Percentiles rank a stretch among this genome's conserved stretches.
phyloP scores from a whole-genome alignment of 2,113 vertebrate genomes.

The human (Homo sapiens) region GRCh38 chr5:8276001-8276500 shows the following conservation, averaged over 20 bases:
- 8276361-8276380: background rate
- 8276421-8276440: background rate
- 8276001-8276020: accelerated
- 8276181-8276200: background rate
- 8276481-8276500: background rate
- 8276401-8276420: background rate
- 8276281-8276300: background rate
- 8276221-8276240: background rate
- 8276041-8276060: background rate
- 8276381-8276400: background rate
- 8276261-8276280: background rate
- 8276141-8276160: background rate
- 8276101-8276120: accelerated
- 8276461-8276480: background rate
- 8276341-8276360: background rate
- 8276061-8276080: too few species aligned
- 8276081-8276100: background rate
- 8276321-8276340: background rate
- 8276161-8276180: background rate
- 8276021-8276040: accelerated
- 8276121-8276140: background rate
- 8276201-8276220: background rate
- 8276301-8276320: background rate
- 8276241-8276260: background rate
- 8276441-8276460: background rate